Conservation (phyloP, 2,888 invertebrate species). For the Volucella inflata region DNA sequence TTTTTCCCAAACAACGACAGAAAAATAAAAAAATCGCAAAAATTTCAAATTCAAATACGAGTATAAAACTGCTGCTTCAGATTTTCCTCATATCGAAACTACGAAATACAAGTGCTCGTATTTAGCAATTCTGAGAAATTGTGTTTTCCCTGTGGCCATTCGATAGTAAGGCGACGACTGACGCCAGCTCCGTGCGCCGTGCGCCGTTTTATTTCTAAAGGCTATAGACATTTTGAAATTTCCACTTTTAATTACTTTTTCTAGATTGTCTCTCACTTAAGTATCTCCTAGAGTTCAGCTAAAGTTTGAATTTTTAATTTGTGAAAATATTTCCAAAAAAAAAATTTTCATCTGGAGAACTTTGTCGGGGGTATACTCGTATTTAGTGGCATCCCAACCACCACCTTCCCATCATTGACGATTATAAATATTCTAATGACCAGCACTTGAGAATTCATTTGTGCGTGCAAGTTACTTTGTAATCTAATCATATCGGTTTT, state of each 20-base stretch:
- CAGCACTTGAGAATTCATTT: slow-evolving; percentile 46
- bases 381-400: slow-evolving; percentile 5
- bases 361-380: slow-evolving; percentile 12
- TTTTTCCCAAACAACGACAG: neutral
- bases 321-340: slow-evolving; percentile 39
- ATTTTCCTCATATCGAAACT: slow-evolving; percentile 34
- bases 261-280: neutral
- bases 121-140: slow-evolving; percentile 5
- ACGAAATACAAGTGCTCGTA: neutral
- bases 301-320: slow-evolving; percentile 53
- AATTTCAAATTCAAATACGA: slow-evolving; percentile 60
- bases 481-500: slow-evolving; percentile 51
- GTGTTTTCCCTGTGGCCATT: slow-evolving; percentile 3
- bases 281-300: slow-evolving; percentile 22
- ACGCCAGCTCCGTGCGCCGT: slow-evolving; percentile 2
- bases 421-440: slow-evolving; percentile 59
- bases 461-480: neutral
- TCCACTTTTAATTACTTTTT: slow-evolving; percentile 60
- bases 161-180: neutral
- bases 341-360: slow-evolving; percentile 35
- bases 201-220: slow-evolving; percentile 7
- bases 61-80: slow-evolving; percentile 63
- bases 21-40: slow-evolving; percentile 13
- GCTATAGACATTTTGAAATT: slow-evolving; percentile 27
- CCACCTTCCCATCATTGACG: slow-evolving; percentile 20